A percentile compares a stretch with the other conserved stretches of the same genome.
phyloP scores from a whole-genome alignment of 2,888 invertebrate genomes.

The Drosophila bunnanda region DNA sequence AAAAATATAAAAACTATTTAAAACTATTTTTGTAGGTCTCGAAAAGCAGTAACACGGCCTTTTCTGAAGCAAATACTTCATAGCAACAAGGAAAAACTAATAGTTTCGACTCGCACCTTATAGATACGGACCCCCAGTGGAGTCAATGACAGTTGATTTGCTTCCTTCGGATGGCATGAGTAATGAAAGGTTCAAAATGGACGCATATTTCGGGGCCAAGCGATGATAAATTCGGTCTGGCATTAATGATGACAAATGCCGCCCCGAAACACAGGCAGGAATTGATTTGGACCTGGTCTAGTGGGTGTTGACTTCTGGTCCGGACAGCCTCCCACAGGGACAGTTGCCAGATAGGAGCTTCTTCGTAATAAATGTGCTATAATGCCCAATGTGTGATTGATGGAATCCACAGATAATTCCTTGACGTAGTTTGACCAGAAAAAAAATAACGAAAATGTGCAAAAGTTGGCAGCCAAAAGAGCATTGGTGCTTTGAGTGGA shows the following conservation, averaged over 20 bases:
- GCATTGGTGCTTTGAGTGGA: not conserved
- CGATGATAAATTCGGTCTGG: conserved; percentile 55
- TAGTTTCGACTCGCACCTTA: conserved; percentile 10
- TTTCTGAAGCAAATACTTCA: too few species aligned
- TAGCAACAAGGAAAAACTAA: too few species aligned
- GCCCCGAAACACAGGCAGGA: conserved; percentile 22
- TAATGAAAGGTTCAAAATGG: conserved; percentile 66
- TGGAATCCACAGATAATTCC: conserved; percentile 18
- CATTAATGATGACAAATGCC: conserved; percentile 59
- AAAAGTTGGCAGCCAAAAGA: conserved; percentile 17
- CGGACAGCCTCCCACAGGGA: conserved; percentile 14
- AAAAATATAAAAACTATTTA: not conserved
- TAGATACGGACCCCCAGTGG: not conserved
- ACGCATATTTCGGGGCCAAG: conserved; percentile 46
- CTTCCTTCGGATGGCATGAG: conserved; percentile 50
- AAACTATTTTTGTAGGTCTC: not conserved
- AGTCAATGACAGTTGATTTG: conserved; percentile 57
- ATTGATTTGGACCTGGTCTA: conserved; percentile 55
- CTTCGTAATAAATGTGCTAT: conserved; percentile 14
- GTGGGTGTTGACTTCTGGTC: conserved; percentile 40
- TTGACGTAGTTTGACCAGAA: not conserved
- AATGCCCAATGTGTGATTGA: conserved; percentile 19
- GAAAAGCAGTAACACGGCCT: too few species aligned
- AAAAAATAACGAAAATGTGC: not conserved
- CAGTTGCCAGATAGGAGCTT: conserved; percentile 5